Evolutionary conservation across 2,113 vertebrate genomes (phyloP), one percentile per base, ranked within the genome.

Genomic region (Ibidorhyncha struthersii): DNA sequence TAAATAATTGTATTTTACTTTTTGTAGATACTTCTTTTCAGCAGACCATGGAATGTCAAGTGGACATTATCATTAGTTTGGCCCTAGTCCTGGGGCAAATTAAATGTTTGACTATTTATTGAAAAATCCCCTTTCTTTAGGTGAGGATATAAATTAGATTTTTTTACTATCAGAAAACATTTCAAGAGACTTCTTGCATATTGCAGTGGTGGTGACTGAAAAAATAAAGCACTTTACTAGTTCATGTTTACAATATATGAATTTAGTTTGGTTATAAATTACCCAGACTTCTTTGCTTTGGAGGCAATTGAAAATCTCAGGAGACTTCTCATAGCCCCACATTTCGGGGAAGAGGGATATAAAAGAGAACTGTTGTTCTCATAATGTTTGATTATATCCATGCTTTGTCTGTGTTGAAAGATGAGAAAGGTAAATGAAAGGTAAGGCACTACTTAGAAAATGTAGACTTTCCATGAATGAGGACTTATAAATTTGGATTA

Each of bases 1-100:
- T 84, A 89, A 96, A 94, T 91, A 79, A 96, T 76, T 8, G 2
- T 70, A 77, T 95, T 93, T 95, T 85, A 76, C 66, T 90, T 94
- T 70, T 94, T 82, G 58, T 58, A 92, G 85, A 41, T 29, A 4
- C 53, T 84, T 71, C 66, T 86, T 95, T 95, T 83, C 78, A 90
- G 78, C 93, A 91, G 92, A 90, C 78, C 40, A 4, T 61, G 78
- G 81, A 79, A 72, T 65, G 87, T 65, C 84, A 88, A 80, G 95
- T 94, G 92, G 92, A 66, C 5, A 1, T 80, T 91, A 91, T 45
- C 61, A 45, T 91, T 88, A 76, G 29, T 94, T 95, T 90, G 87
- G 87, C 61, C 70, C 43, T 7, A 49, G 74, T 95, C 82, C 70
- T 88, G 56, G 27, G 73, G 89, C 10, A 9, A 43, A 69, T 80